phyloP scores from a whole-genome alignment of 2,797 vertebrate species.

The Nasua narica region DNA sequence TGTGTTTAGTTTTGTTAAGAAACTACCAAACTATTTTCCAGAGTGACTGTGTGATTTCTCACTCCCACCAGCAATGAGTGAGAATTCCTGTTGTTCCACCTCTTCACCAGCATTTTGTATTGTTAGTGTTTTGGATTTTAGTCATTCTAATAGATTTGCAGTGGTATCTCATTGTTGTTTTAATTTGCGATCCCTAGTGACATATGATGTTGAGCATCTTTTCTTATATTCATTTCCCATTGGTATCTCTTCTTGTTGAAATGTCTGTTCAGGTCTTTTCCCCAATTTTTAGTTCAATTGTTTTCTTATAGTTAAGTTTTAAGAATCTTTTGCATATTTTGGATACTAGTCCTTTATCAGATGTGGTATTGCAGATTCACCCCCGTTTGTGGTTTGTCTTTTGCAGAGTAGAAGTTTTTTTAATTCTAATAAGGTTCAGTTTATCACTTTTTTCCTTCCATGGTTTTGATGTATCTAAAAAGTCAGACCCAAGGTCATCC shows the following conservation, averaged over 20 bases:
- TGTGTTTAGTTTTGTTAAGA: not conserved
- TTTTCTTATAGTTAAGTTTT: not conserved
- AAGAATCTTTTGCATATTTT: not conserved
- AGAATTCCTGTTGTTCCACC: not conserved
- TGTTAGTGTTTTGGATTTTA: not conserved
- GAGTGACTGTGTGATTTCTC: not conserved
- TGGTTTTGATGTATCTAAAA: not conserved
- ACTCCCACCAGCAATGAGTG: not conserved
- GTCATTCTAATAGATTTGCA: not conserved
- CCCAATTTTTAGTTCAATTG: not conserved
- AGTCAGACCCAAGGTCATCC: not conserved
- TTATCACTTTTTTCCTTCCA: not conserved
- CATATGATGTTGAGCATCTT: not conserved
- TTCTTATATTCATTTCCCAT: not conserved
- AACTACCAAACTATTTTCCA: not conserved
- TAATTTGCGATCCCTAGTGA: not conserved
- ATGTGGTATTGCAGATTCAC: not conserved
- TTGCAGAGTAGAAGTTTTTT: not conserved
- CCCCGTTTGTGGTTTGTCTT: not conserved
- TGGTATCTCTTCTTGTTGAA: not conserved
- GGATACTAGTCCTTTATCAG: not conserved
- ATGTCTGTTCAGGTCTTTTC: not conserved
- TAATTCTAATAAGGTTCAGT: not conserved
- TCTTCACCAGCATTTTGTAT: not conserved
- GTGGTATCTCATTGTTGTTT: not conserved